Conservation (phyloP, 2,797 vertebrate species). For the Microctenopoma steveboyesi region DNA sequence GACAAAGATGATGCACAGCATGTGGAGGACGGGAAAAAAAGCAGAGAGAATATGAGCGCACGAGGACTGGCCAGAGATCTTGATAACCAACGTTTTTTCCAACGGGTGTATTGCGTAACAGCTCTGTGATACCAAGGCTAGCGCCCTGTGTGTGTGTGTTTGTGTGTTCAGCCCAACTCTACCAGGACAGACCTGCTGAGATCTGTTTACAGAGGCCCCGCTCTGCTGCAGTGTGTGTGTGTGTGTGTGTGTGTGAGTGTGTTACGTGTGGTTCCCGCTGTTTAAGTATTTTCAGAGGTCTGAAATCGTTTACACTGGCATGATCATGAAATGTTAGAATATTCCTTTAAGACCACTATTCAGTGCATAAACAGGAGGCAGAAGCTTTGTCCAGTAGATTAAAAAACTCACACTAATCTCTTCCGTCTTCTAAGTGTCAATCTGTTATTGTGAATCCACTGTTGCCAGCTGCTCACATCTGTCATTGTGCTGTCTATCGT, state of each 20-base stretch:
- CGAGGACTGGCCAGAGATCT: slow-evolving; percentile 31
- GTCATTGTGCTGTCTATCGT: background rate
- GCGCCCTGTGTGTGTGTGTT: slow-evolving; percentile 30
- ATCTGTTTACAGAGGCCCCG: slow-evolving; percentile 51
- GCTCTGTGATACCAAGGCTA: slow-evolving; percentile 15
- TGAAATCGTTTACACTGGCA: too few relatives aligned
- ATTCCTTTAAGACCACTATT: too few relatives aligned
- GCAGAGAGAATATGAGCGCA: slow-evolving; percentile 36
- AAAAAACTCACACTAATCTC: background rate
- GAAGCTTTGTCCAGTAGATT: too few relatives aligned
- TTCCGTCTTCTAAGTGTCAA: background rate
- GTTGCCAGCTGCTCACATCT: background rate
- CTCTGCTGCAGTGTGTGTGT: slow-evolving; percentile 19
- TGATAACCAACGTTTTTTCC: slow-evolving; percentile 33
- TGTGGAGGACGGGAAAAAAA: slow-evolving; percentile 32
- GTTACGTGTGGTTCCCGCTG: slow-evolving; percentile 35
- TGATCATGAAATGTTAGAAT: too few relatives aligned
- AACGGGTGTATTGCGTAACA: slow-evolving; percentile 48
- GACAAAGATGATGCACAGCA: slow-evolving; percentile 31
- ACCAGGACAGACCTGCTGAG: slow-evolving; percentile 41
- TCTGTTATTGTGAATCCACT: background rate
- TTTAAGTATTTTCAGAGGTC: slow-evolving; percentile 30
- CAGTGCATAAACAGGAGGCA: background rate
- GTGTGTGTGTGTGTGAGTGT: background rate
- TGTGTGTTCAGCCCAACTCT: slow-evolving; percentile 16